Evolutionary conservation across 2,888 invertebrate species (phyloP).

Genomic region (Oscheius sp.): DNA sequence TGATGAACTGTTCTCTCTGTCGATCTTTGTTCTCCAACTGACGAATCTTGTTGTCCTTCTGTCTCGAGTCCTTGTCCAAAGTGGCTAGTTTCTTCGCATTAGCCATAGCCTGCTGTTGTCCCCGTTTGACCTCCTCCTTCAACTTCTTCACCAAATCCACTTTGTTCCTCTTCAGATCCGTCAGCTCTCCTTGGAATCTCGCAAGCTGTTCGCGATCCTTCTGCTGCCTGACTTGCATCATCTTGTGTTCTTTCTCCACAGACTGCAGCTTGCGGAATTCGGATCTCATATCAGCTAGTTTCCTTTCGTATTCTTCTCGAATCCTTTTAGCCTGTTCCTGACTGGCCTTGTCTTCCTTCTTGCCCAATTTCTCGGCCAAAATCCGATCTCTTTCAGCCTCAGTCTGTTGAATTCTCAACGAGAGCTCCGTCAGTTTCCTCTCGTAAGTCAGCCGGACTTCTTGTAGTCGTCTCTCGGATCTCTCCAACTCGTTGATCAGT

Average conservation of each 20-base stretch:
- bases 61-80: conserved; percentile 85
- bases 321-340: conserved; percentile 73
- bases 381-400: conserved; percentile 64
- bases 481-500: conserved; percentile 91
- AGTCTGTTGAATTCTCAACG: conserved; percentile 54
- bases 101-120: conserved; percentile 83
- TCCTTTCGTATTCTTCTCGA: conserved; percentile 89
- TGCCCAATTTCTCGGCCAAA: conserved; percentile 46
- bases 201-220: conserved; percentile 52
- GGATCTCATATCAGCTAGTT: conserved; percentile 85
- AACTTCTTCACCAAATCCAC: conserved; percentile 87
- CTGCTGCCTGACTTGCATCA: conserved; percentile 78
- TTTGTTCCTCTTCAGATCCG: conserved; percentile 87
- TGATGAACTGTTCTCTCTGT: conserved; percentile 85
- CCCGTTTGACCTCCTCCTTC: conserved; percentile 88
- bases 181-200: conserved; percentile 55
- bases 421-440: conserved; percentile 62
- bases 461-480: conserved; percentile 86
- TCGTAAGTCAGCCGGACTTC: conserved; percentile 75
- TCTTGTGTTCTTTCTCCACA: conserved; percentile 89
- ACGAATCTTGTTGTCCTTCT: conserved; percentile 84
- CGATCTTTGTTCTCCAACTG: conserved; percentile 86
- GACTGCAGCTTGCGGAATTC: conserved; percentile 87
- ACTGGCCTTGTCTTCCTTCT: conserved; percentile 38
- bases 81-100: conserved; percentile 84